Evolutionary conservation across 2,113 vertebrate species (phyloP).

Genomic region (Orycteropus afer): DNA sequence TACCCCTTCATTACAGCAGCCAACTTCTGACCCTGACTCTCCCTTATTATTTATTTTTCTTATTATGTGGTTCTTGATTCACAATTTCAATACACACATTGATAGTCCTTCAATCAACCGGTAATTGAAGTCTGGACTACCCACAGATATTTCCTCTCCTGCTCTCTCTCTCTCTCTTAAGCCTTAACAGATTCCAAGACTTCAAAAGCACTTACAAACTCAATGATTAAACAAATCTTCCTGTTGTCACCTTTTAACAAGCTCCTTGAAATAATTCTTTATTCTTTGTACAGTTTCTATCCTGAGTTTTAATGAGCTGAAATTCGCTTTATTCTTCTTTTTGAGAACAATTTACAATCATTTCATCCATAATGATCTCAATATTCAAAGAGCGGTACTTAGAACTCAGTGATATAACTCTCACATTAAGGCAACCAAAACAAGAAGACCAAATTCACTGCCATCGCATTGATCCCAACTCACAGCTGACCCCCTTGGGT

Average conservation of each 20-base stretch:
- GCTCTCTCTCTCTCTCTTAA: background rate
- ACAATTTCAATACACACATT: background rate
- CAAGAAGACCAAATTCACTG: no score
- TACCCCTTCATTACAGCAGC: background rate
- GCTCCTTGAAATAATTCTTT: conserved; percentile 61
- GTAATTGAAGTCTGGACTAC: background rate
- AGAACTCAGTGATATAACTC: conserved; percentile 66
- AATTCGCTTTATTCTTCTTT: conserved; percentile 77
- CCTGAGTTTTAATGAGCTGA: conserved; percentile 80
- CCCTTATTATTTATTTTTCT: background rate
- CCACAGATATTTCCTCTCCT: background rate
- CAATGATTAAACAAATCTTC: background rate
- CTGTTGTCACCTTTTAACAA: conserved; percentile 61
- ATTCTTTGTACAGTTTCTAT: conserved; percentile 68
- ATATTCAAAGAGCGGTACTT: conserved; percentile 71
- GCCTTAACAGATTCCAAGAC: background rate
- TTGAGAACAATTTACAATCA: conserved; percentile 79
- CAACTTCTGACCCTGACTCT: background rate
- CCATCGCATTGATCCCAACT: no score
- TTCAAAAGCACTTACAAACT: background rate
- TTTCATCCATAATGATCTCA: conserved; percentile 77
- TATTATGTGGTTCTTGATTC: background rate
- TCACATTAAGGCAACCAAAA: conserved; percentile 56
- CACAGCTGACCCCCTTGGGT: no score
- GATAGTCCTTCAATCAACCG: background rate